Evolutionary conservation across 1,140 invertebrate genomes (phyloP).

Genomic region (Sminthurides bifidus): DNA sequence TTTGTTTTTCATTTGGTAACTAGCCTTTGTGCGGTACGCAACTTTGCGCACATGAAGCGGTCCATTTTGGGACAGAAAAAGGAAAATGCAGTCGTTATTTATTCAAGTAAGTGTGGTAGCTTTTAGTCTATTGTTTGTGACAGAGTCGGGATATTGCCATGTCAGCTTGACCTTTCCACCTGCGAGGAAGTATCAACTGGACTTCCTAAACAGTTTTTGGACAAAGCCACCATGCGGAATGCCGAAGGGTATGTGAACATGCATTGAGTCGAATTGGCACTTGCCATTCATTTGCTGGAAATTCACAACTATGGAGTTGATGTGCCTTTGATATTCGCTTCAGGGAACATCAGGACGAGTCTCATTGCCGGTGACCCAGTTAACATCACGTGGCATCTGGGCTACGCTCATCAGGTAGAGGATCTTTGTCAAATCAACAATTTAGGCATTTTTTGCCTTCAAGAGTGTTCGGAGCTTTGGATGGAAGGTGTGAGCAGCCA

Average conservation of each 20-base stretch:
- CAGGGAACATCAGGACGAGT: conserved; percentile 62
- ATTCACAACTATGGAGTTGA: conserved; percentile 25
- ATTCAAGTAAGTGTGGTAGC: no score
- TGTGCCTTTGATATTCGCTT: neutral
- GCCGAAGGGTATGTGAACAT: conserved; percentile 22
- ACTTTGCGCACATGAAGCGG: no score
- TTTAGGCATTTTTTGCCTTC: neutral
- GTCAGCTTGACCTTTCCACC: conserved; percentile 76
- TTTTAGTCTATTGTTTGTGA: no score
- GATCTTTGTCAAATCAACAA: conserved; percentile 6
- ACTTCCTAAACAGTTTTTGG: conserved; percentile 83
- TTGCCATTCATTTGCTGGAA: no score
- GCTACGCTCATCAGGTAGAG: conserved; percentile 81
- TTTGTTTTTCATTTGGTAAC: no score
- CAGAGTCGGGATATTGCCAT: no score
- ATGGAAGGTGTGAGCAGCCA: no score
- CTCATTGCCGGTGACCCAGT: conserved; percentile 65
- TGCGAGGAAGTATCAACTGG: conserved; percentile 73
- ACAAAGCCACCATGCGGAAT: conserved; percentile 72
- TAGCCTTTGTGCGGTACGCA: no score
- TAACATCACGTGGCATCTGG: conserved; percentile 85
- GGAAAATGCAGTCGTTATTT: no score
- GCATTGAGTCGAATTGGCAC: neutral
- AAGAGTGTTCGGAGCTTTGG: no score
- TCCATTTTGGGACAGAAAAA: no score